Conservation (phyloP, 2,113 vertebrate genomes). For the Uria aalge region DNA sequence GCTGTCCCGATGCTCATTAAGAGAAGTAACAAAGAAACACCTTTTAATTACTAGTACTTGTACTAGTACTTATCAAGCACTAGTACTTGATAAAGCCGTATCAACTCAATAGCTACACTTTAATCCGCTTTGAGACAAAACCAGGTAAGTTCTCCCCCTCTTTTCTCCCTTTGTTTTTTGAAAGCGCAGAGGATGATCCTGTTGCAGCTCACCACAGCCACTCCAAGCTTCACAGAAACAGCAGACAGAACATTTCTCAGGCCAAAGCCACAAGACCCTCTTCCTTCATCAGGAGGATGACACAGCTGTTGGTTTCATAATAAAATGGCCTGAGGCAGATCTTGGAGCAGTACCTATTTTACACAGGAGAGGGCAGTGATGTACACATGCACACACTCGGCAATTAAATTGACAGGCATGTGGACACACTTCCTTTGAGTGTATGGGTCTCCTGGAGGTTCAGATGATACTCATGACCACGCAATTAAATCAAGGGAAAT, state of each 20-base stretch:
- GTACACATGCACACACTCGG: background rate
- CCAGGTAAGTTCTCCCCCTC: background rate
- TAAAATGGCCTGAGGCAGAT: background rate
- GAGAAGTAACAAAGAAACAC: background rate
- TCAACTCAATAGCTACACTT: background rate
- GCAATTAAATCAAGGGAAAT: background rate
- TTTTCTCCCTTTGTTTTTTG: background rate
- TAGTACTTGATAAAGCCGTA: background rate
- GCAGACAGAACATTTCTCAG: background rate
- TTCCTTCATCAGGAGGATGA: background rate
- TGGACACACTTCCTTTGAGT: background rate
- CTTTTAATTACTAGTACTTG: background rate
- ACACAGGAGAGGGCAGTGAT: slow-evolving; percentile 57
- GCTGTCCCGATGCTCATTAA: background rate
- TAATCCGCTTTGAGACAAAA: background rate
- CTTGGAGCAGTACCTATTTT: slow-evolving; percentile 17
- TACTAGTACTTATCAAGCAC: too few relatives aligned
- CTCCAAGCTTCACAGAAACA: background rate
- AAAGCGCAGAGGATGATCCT: background rate
- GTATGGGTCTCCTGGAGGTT: background rate
- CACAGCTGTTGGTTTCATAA: background rate
- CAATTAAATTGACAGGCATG: accelerated
- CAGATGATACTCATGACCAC: background rate
- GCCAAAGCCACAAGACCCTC: background rate
- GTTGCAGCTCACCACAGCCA: background rate